These are phyloP conservation scores for Siphamia tubifer DNA, from an alignment of 2,113 vertebrate genomes.

Conservation along the genomic window DNA sequence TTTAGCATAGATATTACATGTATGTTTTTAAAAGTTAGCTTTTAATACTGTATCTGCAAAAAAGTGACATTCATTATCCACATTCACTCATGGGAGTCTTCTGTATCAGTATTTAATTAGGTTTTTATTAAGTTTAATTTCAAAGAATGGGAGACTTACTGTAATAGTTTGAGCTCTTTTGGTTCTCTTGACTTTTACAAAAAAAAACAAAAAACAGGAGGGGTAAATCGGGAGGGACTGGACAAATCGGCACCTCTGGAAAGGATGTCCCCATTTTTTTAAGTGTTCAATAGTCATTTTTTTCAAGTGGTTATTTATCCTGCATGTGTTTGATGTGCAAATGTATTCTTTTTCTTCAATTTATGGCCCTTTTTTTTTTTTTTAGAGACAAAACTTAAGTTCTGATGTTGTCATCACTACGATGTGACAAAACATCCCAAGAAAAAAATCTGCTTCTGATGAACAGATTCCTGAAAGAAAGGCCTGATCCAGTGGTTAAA, in stretches of 20 bases:
- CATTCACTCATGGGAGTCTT: conserved; percentile 25
- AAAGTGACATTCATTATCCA: neutral
- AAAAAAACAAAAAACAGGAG: neutral
- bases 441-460: neutral
- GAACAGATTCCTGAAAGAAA: neutral
- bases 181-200: neutral
- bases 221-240: neutral
- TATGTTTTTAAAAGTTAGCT: conserved; percentile 7
- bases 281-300: no score
- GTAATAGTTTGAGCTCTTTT: neutral
- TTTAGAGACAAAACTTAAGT: neutral
- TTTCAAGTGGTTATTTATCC: neutral
- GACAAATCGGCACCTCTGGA: conserved; percentile 2
- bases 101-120: neutral
- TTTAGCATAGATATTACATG: conserved; percentile 27
- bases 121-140: conserved; percentile 16
- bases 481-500: neutral
- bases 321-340: neutral
- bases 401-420: neutral
- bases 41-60: conserved; percentile 13
- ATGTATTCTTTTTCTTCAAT: neutral
- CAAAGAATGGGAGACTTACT: conserved; percentile 27
- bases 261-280: neutral
- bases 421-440: neutral
- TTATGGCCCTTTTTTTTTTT: neutral